Evolutionary conservation across 2,888 invertebrate species (phyloP).

Genomic region (Drosophila sordidula): DNA sequence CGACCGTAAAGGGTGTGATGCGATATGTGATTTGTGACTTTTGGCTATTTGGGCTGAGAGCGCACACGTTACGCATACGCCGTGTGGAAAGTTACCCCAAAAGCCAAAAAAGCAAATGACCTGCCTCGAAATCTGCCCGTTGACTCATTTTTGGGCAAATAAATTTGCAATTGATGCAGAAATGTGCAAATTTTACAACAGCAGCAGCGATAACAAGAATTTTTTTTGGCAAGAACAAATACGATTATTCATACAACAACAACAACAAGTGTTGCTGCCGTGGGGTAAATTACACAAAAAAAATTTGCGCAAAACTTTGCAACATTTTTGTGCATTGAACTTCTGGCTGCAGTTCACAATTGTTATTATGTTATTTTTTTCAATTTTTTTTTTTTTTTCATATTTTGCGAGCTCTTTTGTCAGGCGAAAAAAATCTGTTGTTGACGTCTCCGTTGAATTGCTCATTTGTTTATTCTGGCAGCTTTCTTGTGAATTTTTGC

Average conservation of each 20-base stretch:
- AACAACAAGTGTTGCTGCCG: conserved; percentile 23
- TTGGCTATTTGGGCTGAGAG: conserved; percentile 34
- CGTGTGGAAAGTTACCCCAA: conserved; percentile 55
- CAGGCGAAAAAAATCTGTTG: conserved; percentile 22
- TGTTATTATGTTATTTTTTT: conserved; percentile 42
- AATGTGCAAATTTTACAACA: conserved; percentile 75
- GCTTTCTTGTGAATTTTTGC: conserved; percentile 52
- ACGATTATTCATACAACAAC: conserved; percentile 45
- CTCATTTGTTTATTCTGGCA: conserved; percentile 45
- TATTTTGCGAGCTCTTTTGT: conserved; percentile 23
- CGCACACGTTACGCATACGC: conserved; percentile 48
- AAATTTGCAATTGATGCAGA: conserved; percentile 77
- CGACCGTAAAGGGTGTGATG: conserved; percentile 21
- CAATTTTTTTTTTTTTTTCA: conserved; percentile 1
- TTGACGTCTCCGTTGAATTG: conserved; percentile 18
- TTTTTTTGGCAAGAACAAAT: conserved; percentile 43
- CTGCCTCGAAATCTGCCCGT: conserved; percentile 31
- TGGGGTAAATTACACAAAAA: conserved; percentile 27
- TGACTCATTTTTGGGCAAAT: conserved; percentile 58
- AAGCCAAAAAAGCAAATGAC: conserved; percentile 55
- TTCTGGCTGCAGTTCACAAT: conserved; percentile 40
- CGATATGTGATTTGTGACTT: conserved; percentile 10
- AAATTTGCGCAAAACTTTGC: conserved; percentile 34
- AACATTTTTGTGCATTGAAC: conserved; percentile 51
- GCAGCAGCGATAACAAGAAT: conserved; percentile 41